phyloP scores from a whole-genome alignment of 2,888 invertebrate genomes.

The Zhuqinia jingwanae region DNA sequence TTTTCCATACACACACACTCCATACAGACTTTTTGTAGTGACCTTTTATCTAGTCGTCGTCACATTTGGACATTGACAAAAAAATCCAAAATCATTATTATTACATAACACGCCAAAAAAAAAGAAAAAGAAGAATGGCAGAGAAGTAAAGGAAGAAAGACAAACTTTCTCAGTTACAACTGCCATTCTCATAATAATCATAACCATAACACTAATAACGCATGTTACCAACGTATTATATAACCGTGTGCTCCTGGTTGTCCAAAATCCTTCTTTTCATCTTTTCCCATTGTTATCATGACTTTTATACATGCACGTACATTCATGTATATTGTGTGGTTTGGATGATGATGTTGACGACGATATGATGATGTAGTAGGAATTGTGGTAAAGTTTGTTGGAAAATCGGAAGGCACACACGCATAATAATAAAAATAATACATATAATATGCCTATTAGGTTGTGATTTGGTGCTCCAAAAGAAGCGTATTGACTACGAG shows the following conservation, averaged over 20 bases:
- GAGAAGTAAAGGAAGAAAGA: neutral
- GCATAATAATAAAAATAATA: constrained; percentile 20
- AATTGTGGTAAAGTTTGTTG: constrained; percentile 14
- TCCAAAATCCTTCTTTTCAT: too few relatives aligned
- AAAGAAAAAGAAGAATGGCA: neutral
- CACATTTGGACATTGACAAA: constrained; percentile 20
- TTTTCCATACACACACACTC: too few relatives aligned
- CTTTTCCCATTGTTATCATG: neutral
- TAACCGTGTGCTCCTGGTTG: too few relatives aligned
- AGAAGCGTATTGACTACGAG: constrained; percentile 45
- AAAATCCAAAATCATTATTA: too few relatives aligned
- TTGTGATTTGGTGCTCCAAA: constrained; percentile 40
- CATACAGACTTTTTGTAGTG: too few relatives aligned
- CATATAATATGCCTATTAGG: too few relatives aligned
- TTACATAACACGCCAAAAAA: too few relatives aligned
- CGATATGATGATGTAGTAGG: constrained; percentile 18
- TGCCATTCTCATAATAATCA: neutral
- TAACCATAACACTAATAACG: constrained; percentile 8
- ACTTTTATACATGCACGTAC: too few relatives aligned
- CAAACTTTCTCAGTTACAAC: neutral
- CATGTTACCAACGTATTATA: too few relatives aligned
- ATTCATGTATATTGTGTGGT: too few relatives aligned
- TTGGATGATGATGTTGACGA: constrained; percentile 21
- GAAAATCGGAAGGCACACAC: neutral
- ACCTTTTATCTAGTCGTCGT: constrained; percentile 22